Percentiles rank a stretch among this genome's conserved stretches.
These are phyloP conservation scores for Piezodorus guildinii DNA, from an alignment of 1,140 invertebrate species.

Conservation along the genomic window DNA sequence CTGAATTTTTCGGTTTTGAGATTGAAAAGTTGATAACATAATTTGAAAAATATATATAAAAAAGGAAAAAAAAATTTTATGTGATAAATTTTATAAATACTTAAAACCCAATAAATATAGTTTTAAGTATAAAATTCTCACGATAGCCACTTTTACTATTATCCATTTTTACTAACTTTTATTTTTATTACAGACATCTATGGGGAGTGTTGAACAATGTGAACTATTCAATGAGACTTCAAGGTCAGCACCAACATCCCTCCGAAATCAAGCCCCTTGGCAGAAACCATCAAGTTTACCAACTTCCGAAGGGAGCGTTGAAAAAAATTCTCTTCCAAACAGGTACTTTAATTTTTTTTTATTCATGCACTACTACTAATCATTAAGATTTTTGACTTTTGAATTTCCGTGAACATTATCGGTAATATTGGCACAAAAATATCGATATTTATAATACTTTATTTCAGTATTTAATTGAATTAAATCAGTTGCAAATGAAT, in stretches of 20 bases:
- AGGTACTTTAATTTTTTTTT: conserved; percentile 1
- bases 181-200: neutral
- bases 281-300: conserved; percentile 23
- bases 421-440: no score
- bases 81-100: no score
- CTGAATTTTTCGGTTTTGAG: no score
- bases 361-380: neutral
- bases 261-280: conserved; percentile 32
- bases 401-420: no score
- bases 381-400: no score
- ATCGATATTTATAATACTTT: no score
- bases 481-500: no score
- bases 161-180: neutral
- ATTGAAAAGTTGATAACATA: no score
- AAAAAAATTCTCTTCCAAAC: conserved; percentile 22
- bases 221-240: conserved; percentile 44
- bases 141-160: neutral
- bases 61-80: no score
- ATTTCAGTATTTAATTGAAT: no score
- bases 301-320: conserved; percentile 24
- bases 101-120: no score
- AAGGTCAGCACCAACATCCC: conserved; percentile 43
- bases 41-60: no score
- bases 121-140: neutral
- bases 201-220: conserved; percentile 18